These are phyloP conservation scores for Eumacrocentrus americanus DNA, from an alignment of 2,888 invertebrate species.

Conservation along the genomic window DNA sequence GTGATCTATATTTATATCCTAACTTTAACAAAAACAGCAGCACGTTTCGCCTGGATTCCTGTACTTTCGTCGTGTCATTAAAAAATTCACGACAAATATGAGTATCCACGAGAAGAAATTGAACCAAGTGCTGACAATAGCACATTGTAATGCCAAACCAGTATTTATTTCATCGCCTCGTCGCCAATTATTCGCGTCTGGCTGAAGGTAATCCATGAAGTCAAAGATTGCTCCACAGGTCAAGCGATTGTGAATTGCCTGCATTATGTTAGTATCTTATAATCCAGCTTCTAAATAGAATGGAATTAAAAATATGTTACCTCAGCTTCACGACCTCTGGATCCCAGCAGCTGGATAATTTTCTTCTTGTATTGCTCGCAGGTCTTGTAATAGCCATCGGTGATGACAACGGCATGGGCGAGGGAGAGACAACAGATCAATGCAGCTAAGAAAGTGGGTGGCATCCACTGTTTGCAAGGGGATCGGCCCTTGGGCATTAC, in stretches of 20 bases:
- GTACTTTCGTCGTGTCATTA: constrained; percentile 60
- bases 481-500: constrained; percentile 45
- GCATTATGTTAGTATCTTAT: constrained; percentile 4
- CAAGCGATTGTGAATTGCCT: constrained; percentile 69
- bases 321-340: constrained; percentile 47
- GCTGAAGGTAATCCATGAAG: constrained; percentile 83
- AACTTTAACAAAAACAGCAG: constrained; percentile 44
- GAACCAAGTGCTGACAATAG: constrained; percentile 70
- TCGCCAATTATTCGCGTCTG: constrained; percentile 70
- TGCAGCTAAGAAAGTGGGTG: constrained; percentile 68
- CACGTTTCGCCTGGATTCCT: constrained; percentile 42
- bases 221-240: constrained; percentile 78
- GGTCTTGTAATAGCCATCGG: constrained; percentile 77
- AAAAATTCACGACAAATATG: constrained; percentile 64
- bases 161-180: constrained; percentile 76
- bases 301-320: constrained; percentile 30
- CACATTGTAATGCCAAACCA: constrained; percentile 71
- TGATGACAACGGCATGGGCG: constrained; percentile 72
- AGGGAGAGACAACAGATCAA: constrained; percentile 72
- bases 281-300: not conserved
- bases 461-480: constrained; percentile 67
- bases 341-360: constrained; percentile 64
- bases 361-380: constrained; percentile 77
- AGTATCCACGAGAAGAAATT: constrained; percentile 66
- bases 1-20: no score